These are phyloP conservation scores for Clarias platycephalus DNA, from an alignment of 2,797 vertebrate species.

Conservation along the genomic window DNA sequence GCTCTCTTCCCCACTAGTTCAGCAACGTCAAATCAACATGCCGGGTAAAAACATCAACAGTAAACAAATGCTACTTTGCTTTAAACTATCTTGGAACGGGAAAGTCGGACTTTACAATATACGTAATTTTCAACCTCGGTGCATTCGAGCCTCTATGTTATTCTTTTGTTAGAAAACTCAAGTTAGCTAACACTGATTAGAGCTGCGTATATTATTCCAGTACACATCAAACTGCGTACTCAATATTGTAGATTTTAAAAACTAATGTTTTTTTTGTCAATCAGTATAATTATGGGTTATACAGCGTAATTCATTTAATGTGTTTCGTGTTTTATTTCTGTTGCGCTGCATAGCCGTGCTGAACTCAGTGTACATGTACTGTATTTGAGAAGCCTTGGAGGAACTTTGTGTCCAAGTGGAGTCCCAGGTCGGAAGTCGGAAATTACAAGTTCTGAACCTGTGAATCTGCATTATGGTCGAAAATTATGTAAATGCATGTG, in stretches of 20 bases:
- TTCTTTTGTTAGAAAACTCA: background rate
- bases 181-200: background rate
- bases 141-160: background rate
- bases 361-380: background rate
- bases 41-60: background rate
- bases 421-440: background rate
- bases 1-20: background rate
- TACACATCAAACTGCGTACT: background rate
- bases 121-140: background rate
- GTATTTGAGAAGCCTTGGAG: background rate
- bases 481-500: background rate
- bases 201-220: background rate
- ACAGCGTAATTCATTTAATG: background rate
- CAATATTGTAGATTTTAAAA: background rate
- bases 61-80: background rate
- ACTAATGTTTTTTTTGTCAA: background rate
- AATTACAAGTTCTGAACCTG: background rate
- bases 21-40: background rate
- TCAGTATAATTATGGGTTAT: background rate
- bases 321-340: background rate
- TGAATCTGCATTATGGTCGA: background rate
- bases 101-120: background rate
- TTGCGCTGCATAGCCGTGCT: background rate
- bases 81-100: background rate
- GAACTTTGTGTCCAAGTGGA: background rate